These are phyloP conservation scores for Sigmodon hispidus DNA, from an alignment of 2,113 vertebrate genomes.

Conservation along the genomic window DNA sequence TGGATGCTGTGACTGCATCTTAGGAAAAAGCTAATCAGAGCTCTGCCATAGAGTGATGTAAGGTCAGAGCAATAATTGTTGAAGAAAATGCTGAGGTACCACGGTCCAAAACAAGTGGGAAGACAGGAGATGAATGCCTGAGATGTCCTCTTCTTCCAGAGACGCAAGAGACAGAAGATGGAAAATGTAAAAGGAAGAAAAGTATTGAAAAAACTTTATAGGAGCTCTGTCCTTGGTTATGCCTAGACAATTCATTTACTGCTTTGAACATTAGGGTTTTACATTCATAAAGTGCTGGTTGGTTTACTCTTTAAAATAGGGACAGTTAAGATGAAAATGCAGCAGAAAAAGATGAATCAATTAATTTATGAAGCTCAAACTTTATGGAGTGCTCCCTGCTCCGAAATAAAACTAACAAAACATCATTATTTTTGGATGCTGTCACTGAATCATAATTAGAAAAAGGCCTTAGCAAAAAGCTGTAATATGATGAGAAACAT, in stretches of 20 bases:
- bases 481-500: not conserved
- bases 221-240: not conserved
- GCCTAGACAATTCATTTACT: not conserved
- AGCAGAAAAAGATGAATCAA: not conserved
- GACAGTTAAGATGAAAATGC: not conserved
- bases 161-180: not conserved
- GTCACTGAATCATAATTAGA: slow-evolving; percentile 2
- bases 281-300: not conserved
- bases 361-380: slow-evolving; percentile 30
- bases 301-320: slow-evolving; percentile 16
- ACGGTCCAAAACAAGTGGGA: not conserved
- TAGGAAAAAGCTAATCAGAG: not conserved
- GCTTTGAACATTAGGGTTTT: not conserved
- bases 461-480: not conserved
- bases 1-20: not conserved
- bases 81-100: not conserved
- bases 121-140: not conserved
- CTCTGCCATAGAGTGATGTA: not conserved
- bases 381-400: not conserved
- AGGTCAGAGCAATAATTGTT: not conserved
- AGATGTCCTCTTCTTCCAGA: not conserved
- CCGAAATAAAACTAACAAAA: slow-evolving; percentile 24
- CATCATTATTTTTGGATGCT: not conserved
- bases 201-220: not conserved
- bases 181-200: not conserved